Evolutionary conservation across 92 coral and sea anemone genomes (phyloP).

Genomic region (Palythoa grandiflora): DNA sequence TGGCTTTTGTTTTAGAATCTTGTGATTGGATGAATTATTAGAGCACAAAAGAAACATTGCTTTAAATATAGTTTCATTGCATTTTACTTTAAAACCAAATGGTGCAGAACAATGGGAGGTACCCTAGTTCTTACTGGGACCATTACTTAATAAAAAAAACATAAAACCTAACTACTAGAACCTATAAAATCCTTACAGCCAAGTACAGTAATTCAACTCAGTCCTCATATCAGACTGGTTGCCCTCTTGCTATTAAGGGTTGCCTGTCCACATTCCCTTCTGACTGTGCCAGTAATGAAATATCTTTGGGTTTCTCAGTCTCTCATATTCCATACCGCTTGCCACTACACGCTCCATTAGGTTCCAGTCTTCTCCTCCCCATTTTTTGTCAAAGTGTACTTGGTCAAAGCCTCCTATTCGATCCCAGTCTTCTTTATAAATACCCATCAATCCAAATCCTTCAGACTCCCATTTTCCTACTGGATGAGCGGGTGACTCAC

Average conservation of each 20-base stretch:
- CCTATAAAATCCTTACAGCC: too few relatives aligned
- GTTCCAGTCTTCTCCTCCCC: conserved; percentile 99
- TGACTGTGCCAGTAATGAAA: conserved; percentile 78
- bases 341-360: conserved; percentile 76
- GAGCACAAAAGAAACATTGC: too few relatives aligned
- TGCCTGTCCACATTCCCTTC: conserved; percentile 82
- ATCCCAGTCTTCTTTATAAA: conserved; percentile 91
- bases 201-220: too few relatives aligned
- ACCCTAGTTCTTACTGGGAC: too few relatives aligned
- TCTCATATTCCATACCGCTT: conserved; percentile 83
- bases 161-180: too few relatives aligned
- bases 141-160: too few relatives aligned
- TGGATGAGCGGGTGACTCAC: conserved; percentile 61
- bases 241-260: background rate
- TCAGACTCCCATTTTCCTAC: conserved; percentile 82
- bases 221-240: too few relatives aligned
- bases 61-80: too few relatives aligned
- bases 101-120: too few relatives aligned
- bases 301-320: conserved; percentile 69
- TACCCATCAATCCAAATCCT: conserved; percentile 88
- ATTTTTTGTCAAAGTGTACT: conserved; percentile 61
- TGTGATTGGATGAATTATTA: too few relatives aligned
- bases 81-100: too few relatives aligned
- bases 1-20: too few relatives aligned
- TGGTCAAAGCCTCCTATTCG: conserved; percentile 85